Evolutionary conservation across 2,888 invertebrate genomes (phyloP).

Genomic region (Octonoba sinensis): DNA sequence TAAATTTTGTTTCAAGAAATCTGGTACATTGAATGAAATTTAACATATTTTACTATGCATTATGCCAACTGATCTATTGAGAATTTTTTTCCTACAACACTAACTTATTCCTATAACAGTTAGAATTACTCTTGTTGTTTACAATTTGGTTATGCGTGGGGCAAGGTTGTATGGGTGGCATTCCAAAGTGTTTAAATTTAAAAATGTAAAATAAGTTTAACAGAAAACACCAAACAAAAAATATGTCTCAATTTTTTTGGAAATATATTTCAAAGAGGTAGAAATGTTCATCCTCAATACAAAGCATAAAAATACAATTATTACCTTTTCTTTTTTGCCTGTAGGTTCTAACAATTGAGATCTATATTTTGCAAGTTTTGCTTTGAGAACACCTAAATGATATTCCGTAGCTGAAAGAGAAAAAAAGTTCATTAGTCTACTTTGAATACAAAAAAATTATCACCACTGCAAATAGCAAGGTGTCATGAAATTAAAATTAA

Average conservation of each 20-base stretch:
- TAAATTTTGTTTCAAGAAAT: neutral
- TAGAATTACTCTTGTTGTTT: no score
- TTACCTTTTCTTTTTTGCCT: slow-evolving; percentile 92
- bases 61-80: no score
- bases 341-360: slow-evolving; percentile 94
- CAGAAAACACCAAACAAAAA: neutral
- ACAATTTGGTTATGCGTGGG: no score
- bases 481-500: no score
- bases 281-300: neutral
- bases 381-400: slow-evolving; percentile 97
- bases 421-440: slow-evolving; percentile 5
- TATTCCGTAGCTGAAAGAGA: slow-evolving; percentile 91
- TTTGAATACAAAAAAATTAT: neutral
- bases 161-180: no score
- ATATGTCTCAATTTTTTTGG: neutral
- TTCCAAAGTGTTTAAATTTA: no score
- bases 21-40: neutral
- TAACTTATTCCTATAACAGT: no score
- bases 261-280: neutral
- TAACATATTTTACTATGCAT: no score
- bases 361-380: slow-evolving; percentile 94
- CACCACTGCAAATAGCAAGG: no score
- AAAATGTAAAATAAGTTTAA: no score
- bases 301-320: neutral
- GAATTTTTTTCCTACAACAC: no score